Evolutionary conservation across 2,888 invertebrate species (phyloP), one percentile per base, ranked within the genome.

Genomic region (Philaethria dido): DNA sequence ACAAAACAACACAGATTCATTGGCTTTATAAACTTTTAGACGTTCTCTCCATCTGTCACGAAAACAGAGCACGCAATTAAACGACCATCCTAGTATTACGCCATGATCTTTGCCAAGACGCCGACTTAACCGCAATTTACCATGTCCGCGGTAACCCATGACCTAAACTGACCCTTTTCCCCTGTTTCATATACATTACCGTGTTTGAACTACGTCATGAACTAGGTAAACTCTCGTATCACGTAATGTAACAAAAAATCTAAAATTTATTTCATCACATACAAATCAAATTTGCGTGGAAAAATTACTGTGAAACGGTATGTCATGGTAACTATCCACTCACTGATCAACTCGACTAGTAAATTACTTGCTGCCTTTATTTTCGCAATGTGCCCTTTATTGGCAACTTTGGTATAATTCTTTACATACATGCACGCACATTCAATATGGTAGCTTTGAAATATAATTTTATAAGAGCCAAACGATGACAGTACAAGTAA

Each of bases 61-160:
- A 81, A 85, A 87, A 82, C 82, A 77, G 81, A 83, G 78, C 81
- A 78, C 77, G 81, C 82, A 85, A 85, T 86, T 85, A 85, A 88
- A 86, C 81, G 80, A 82, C 80, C 81, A 84, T 85, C 82, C 79
- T 77, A 70, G 78, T 78, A 76, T 87, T 86, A 80, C 84, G 79
- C 77, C 81, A 86, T 78, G 74, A 79, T 79, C 78, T 77, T 78
- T 75, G 75, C 76, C 76, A 78, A 81, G 78, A 69, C 61, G 66
- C 68, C 67, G 69, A 66, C 57, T 69, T 69, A 66, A 69, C 69
- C 70, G 66, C 66, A 64, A 69, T 71, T 59, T 69, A 69, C 69
- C 69, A 70, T 70, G 67, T 71, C 75, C 74, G 73, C 65, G 65
- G 69, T 71, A 72, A 74, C 70, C 71, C 74, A 68, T 76, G 75